These are phyloP conservation scores for Atlantisia rogersi DNA, from an alignment of 2,113 vertebrate genomes.

Conservation along the genomic window DNA sequence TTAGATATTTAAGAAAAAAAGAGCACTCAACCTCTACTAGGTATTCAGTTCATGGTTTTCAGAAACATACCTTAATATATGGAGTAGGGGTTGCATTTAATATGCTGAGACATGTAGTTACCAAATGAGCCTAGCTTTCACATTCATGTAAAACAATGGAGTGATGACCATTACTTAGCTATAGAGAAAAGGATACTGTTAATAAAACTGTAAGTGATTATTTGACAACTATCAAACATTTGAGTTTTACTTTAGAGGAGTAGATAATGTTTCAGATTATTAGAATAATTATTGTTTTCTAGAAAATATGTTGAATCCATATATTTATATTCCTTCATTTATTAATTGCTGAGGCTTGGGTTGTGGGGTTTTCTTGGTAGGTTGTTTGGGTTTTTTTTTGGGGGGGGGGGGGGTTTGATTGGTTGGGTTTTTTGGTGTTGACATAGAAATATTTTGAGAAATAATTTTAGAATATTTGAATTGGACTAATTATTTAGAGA, in stretches of 20 bases:
- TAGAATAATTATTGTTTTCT: neutral
- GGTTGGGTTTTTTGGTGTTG: neutral
- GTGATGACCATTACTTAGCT: neutral
- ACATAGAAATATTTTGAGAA: neutral
- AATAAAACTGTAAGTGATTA: conserved; percentile 5
- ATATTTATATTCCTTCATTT: neutral
- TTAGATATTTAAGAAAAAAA: conserved; percentile 28
- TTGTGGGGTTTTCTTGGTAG: too few relatives aligned
- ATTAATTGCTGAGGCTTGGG: neutral
- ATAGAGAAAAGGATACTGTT: neutral
- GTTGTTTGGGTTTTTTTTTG: neutral
- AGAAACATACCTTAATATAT: neutral
- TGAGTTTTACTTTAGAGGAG: neutral
- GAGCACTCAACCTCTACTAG: neutral
- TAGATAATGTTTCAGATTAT: neutral
- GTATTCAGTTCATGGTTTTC: neutral
- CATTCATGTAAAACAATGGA: neutral
- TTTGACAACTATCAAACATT: neutral
- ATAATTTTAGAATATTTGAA: neutral
- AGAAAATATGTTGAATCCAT: neutral
- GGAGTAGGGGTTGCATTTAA: neutral
- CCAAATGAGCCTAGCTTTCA: neutral
- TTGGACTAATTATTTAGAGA: neutral
- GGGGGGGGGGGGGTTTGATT: too few relatives aligned
- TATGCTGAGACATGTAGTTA: neutral